Conservation (phyloP, 2,113 vertebrate genomes). For the Epinephelus fuscoguttatus region DNA sequence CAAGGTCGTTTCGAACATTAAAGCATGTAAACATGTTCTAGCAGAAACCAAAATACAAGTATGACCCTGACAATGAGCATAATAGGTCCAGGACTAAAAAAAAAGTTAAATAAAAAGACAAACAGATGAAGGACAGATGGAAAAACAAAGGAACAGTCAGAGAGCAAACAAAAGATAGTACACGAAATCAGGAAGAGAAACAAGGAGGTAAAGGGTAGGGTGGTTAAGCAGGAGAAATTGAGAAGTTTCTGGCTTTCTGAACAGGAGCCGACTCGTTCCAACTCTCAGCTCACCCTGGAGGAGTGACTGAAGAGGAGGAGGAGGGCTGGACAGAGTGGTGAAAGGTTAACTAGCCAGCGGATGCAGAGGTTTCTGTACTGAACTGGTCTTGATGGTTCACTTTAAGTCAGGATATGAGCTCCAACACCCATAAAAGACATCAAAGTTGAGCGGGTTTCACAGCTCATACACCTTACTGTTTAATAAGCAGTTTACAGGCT, state of each 20-base stretch:
- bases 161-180: background rate
- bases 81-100: no score
- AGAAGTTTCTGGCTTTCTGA: conserved; percentile 50
- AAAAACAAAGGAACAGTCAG: background rate
- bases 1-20: no score
- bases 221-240: background rate
- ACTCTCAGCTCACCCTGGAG: conserved; percentile 28
- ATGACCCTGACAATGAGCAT: no score
- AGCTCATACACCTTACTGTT: conserved; percentile 19
- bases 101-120: no score
- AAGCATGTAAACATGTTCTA: no score
- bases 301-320: background rate
- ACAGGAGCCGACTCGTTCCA: conserved; percentile 52
- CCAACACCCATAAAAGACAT: conserved; percentile 27
- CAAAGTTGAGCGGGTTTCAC: conserved; percentile 23
- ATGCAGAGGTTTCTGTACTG: conserved; percentile 15
- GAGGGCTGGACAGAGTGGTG: conserved; percentile 11
- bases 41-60: no score
- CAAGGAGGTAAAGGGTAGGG: background rate
- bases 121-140: background rate
- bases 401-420: conserved; percentile 39
- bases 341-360: conserved; percentile 33
- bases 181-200: background rate
- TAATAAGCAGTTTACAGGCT: conserved; percentile 48
- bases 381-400: conserved; percentile 23